Evolutionary conservation across 2,888 invertebrate species (phyloP), one percentile per base, ranked within the genome.

Genomic region (Artemia sinica): DNA sequence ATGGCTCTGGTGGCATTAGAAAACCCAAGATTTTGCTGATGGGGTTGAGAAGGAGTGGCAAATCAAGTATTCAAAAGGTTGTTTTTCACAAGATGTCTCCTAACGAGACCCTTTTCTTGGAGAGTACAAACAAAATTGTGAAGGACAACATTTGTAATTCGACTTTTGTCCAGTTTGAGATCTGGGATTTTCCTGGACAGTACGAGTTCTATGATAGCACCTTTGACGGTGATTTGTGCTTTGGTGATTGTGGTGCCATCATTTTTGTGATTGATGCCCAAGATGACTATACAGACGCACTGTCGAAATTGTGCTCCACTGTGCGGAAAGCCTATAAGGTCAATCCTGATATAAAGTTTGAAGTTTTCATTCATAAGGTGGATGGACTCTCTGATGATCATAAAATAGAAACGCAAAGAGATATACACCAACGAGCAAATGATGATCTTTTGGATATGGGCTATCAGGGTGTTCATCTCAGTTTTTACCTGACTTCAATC

Each of bases 81-180:
- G 98, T 99, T n/a, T 99, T 99, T 78, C 97, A 98, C 79, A 99
- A 99, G 81, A 98, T 99, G 93, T 95, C 97, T 3, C 98, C 98
- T 2, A 98, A 97, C 80, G 98, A 99, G 81, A 99, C 98, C 0
- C 81, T n/a, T n/a, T 98, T 98, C 77, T 81, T 98, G 72, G 98
- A 98, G 79, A 95, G 95, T 73, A 99, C 97, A 67, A 95, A 93
- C 78, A 94, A 97, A 83, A 93, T 98, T 74, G 91, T 94, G 5
- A 96, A 95, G 80, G 96, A 98, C 80, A 95, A 96, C 77, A 93
- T 98, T 72, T 92, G 92, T 75, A 95, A 95, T 79, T 87, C 88
- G 66, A 88, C 97, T 75, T 99, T 99, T 83, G 95, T 99, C 68
- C 96, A 97, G 78, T 98, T 98, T 81, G 94, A 97, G 85, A 96